Conservation (phyloP, 2,113 vertebrate species). For the Smithornis capensis region DNA sequence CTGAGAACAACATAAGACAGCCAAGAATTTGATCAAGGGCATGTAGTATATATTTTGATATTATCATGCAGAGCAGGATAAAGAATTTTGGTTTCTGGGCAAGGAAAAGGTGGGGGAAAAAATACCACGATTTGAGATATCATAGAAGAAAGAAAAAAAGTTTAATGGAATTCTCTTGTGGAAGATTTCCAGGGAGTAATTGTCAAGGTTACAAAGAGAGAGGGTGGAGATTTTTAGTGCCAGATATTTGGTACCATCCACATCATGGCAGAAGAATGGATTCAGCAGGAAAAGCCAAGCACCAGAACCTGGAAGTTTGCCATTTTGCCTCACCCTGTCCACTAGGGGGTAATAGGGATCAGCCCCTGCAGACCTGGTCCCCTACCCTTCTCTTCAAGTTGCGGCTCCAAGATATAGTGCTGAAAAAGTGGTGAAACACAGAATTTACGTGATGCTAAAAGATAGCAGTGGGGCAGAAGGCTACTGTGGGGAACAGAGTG, state of each 20-base stretch:
- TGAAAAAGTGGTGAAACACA: neutral
- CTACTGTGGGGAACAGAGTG: neutral
- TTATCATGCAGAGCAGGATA: neutral
- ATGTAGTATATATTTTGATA: neutral
- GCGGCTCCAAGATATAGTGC: neutral
- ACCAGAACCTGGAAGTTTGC: neutral
- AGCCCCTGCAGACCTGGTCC: too few species aligned
- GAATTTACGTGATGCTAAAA: neutral
- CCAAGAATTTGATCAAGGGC: neutral
- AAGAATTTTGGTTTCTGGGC: neutral
- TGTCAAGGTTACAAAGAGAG: neutral
- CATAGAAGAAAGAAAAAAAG: neutral
- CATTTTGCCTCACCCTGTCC: neutral
- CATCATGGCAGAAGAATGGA: neutral
- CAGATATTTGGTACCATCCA: neutral
- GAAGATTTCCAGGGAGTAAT: neutral
- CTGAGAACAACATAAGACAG: neutral
- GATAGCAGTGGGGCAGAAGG: neutral
- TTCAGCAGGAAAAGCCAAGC: neutral
- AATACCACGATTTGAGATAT: neutral
- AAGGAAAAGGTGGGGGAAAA: neutral
- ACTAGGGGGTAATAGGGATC: too few species aligned
- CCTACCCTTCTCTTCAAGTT: neutral
- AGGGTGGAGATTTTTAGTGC: neutral
- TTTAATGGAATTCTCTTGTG: neutral